These are phyloP conservation scores for Elaeidobius kamerunicus DNA, from an alignment of 2,888 invertebrate genomes.

Conservation along the genomic window DNA sequence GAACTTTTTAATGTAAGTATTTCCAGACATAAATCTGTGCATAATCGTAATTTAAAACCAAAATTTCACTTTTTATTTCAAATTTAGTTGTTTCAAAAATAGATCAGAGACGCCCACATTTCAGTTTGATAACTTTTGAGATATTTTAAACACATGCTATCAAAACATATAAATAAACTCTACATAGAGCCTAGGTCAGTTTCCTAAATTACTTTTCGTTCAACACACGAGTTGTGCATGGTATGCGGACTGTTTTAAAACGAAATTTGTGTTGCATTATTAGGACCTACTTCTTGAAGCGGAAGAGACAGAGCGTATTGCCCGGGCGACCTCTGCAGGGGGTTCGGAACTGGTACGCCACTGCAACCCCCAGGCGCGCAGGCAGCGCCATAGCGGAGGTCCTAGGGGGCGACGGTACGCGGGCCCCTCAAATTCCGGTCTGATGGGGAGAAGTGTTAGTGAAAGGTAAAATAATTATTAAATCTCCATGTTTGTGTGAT, in stretches of 20 bases:
- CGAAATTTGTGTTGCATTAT: constrained; percentile 29
- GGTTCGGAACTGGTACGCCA: constrained; percentile 49
- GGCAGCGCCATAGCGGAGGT: constrained; percentile 41
- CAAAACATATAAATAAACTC: too few relatives aligned
- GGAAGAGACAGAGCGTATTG: constrained; percentile 69
- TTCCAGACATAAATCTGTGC: too few relatives aligned
- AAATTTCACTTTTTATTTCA: too few relatives aligned
- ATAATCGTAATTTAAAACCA: too few relatives aligned
- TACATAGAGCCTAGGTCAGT: too few relatives aligned
- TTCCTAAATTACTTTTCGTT: too few relatives aligned
- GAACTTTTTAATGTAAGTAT: constrained; percentile 70
- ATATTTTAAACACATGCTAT: too few relatives aligned
- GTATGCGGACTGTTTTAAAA: neutral
- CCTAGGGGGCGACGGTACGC: constrained; percentile 45
- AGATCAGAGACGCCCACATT: too few relatives aligned
- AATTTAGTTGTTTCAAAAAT: too few relatives aligned
- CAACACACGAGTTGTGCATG: neutral
- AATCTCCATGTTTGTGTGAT: neutral
- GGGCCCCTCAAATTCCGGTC: constrained; percentile 39
- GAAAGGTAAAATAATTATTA: constrained; percentile 40
- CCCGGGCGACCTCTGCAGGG: constrained; percentile 54
- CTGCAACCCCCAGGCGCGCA: constrained; percentile 49
- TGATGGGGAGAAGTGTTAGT: constrained; percentile 44
- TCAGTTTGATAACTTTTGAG: too few relatives aligned
- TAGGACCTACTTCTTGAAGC: constrained; percentile 75